Conservation (phyloP, 2,113 vertebrate species). For the Seriola aureovittata region DNA sequence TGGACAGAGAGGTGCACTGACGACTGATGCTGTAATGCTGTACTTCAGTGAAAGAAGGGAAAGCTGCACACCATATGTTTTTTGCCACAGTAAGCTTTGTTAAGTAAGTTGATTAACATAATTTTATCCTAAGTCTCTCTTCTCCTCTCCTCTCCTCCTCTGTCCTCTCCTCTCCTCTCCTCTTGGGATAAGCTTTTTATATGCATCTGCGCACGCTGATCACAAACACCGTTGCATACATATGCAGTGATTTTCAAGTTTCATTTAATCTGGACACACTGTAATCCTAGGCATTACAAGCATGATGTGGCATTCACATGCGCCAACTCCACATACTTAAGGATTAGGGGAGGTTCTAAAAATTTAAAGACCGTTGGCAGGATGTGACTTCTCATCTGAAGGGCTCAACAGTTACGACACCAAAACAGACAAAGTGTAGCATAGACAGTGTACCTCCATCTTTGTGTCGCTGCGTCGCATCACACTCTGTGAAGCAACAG, state of each 20-base stretch:
- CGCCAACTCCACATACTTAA: slow-evolving; percentile 18
- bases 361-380: slow-evolving; percentile 29
- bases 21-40: neutral
- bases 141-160: neutral
- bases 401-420: slow-evolving; percentile 19
- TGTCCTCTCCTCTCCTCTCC: neutral
- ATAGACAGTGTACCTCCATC: slow-evolving; percentile 56
- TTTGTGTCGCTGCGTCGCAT: slow-evolving; percentile 51
- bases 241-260: slow-evolving; percentile 39
- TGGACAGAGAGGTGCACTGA: slow-evolving; percentile 11
- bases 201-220: slow-evolving; percentile 26
- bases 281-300: slow-evolving; percentile 53
- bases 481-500: slow-evolving; percentile 47
- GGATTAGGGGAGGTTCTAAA: slow-evolving; percentile 48
- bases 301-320: slow-evolving; percentile 38
- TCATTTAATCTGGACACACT: slow-evolving; percentile 50
- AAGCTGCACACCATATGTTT: neutral
- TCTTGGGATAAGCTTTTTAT: neutral
- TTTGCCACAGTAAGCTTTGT: slow-evolving; percentile 17
- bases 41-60: neutral
- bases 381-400: slow-evolving; percentile 50
- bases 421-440: slow-evolving; percentile 48
- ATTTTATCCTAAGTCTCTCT: slow-evolving; percentile 2
- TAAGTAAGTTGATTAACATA: slow-evolving; percentile 13
- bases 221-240: slow-evolving; percentile 14